phyloP scores from a whole-genome alignment of 2,113 vertebrate genomes.

The Boulengeromyrus knoepffleri region DNA sequence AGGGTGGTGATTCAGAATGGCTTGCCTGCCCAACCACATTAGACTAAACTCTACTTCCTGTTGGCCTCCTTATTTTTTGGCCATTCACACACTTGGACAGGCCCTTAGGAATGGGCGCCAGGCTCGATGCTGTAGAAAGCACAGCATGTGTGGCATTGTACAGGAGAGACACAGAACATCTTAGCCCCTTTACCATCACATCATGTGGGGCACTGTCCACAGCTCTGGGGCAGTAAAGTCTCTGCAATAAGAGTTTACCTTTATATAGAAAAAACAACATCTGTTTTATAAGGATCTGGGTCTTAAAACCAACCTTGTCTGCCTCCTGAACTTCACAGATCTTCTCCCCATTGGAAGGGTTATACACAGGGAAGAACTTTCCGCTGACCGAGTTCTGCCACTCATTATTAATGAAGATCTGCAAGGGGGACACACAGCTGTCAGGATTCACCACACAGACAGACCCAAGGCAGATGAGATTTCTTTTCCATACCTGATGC shows the following conservation, averaged over 20 bases:
- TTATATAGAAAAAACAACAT: not conserved
- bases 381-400: slow-evolving; percentile 94
- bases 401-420: slow-evolving; percentile 98
- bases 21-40: slow-evolving; percentile 21
- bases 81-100: slow-evolving; percentile 26
- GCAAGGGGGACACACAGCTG: slow-evolving; percentile 25
- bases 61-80: slow-evolving; percentile 28
- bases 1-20: not conserved
- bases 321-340: slow-evolving; percentile 96
- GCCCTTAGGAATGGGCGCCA: slow-evolving; percentile 14
- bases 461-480: not conserved
- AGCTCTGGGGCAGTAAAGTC: not conserved
- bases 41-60: slow-evolving; percentile 24
- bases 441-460: slow-evolving; percentile 1
- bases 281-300: not conserved
- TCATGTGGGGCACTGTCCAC: not conserved
- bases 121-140: slow-evolving; percentile 8
- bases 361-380: slow-evolving; percentile 77
- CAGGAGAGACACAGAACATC: not conserved
- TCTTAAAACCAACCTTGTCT: slow-evolving; percentile 75
- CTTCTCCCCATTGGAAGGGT: slow-evolving; percentile 88
- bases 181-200: not conserved
- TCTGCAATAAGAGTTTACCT: not conserved
- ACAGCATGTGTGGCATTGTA: not conserved
- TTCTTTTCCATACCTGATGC: not conserved